Conservation (phyloP, 2,797 vertebrate genomes). For the Oryzias dopingdopingensis region DNA sequence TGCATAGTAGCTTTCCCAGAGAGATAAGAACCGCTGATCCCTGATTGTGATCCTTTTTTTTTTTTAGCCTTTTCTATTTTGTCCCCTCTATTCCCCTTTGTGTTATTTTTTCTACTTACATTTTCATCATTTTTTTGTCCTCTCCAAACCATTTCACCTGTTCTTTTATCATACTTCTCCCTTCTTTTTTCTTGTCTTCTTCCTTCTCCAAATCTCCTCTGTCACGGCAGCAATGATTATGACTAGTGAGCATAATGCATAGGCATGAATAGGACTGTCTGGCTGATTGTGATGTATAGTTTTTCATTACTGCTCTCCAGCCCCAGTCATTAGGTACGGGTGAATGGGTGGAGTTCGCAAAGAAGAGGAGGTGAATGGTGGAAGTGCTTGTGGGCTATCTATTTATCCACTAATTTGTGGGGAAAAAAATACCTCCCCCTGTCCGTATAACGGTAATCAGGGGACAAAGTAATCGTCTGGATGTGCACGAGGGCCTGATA, state of each 20-base stretch:
- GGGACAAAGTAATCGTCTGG: slow-evolving; percentile 95
- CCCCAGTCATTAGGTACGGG: slow-evolving; percentile 96
- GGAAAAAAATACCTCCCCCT: slow-evolving; percentile 81
- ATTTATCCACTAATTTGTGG: slow-evolving; percentile 99
- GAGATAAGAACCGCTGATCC: slow-evolving; percentile 12
- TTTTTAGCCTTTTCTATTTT: slow-evolving; percentile 18
- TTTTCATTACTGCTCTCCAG: slow-evolving; percentile 99
- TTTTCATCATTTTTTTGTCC: slow-evolving; percentile 28
- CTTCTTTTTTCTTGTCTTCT: slow-evolving; percentile 22
- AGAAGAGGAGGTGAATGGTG: slow-evolving; percentile 42
- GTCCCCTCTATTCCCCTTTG: slow-evolving; percentile 23
- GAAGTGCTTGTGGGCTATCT: slow-evolving; percentile 84
- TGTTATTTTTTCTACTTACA: slow-evolving; percentile 25
- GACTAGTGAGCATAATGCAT: slow-evolving; percentile 94
- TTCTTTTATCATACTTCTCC: slow-evolving; percentile 36
- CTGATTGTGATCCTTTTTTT: slow-evolving; percentile 33
- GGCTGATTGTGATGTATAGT: slow-evolving; percentile 99
- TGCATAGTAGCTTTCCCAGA: no score
- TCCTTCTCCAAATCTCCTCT: slow-evolving; percentile 65
- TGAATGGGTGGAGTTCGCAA: slow-evolving; percentile 59
- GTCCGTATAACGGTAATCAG: slow-evolving; percentile 97
- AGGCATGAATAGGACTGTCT: slow-evolving; percentile 97
- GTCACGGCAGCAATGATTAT: slow-evolving; percentile 83
- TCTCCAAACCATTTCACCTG: slow-evolving; percentile 51
- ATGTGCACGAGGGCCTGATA: slow-evolving; percentile 82